A percentile compares a stretch with the other conserved stretches of the same genome.
phyloP scores from a whole-genome alignment of 2,797 vertebrate genomes.

The Buphagus erythrorhynchus region DNA sequence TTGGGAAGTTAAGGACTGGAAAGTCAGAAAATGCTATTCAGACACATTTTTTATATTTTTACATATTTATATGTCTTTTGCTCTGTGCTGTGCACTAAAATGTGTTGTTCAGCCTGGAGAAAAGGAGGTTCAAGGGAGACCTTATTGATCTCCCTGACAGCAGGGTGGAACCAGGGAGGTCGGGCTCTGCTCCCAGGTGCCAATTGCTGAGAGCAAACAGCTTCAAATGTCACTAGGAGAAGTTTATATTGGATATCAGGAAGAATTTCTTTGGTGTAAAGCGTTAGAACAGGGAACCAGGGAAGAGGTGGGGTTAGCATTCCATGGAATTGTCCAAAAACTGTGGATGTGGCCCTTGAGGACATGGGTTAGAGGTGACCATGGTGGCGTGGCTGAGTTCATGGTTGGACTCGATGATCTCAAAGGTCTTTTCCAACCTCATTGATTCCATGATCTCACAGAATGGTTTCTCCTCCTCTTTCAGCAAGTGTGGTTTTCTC shows the following conservation, averaged over 20 bases:
- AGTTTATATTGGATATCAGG: no score
- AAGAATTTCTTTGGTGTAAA: not conserved
- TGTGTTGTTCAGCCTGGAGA: not conserved
- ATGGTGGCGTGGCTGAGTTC: not conserved
- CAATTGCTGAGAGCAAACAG: not conserved
- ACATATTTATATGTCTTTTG: not conserved
- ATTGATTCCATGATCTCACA: no score
- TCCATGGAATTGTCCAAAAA: not conserved
- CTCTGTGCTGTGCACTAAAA: not conserved
- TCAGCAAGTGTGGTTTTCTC: not conserved
- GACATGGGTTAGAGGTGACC: not conserved
- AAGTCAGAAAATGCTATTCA: not conserved
- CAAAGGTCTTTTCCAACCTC: not conserved
- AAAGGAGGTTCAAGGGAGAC: not conserved
- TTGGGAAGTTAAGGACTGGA: not conserved
- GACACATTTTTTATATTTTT: not conserved
- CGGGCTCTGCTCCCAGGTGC: not conserved
- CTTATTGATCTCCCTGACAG: not conserved
- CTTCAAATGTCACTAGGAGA: not conserved
- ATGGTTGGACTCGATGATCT: not conserved
- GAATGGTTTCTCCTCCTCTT: not conserved
- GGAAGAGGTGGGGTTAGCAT: not conserved
- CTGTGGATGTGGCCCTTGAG: not conserved
- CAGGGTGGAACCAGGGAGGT: fast-evolving
- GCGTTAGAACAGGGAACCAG: not conserved